Percentiles rank a stretch among this genome's conserved stretches.
phyloP scores from a whole-genome alignment of 1,140 invertebrate species.

The Neuroterus valhalla region DNA sequence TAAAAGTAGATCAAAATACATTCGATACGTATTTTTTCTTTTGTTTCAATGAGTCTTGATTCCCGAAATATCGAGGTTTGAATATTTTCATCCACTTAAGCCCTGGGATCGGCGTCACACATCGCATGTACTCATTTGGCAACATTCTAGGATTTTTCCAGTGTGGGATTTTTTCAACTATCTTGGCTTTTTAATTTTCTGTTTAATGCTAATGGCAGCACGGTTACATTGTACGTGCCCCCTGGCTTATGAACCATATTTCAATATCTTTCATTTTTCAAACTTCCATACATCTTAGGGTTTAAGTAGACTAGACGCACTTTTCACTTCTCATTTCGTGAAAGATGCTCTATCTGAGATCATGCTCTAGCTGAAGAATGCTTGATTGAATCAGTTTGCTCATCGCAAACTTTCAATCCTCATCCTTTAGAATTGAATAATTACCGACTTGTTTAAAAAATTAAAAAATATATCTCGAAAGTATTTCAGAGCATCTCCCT shows the following conservation, averaged over 20 bases:
- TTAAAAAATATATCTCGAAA: conserved; percentile 22
- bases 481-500: conserved; percentile 14
- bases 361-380: conserved; percentile 29
- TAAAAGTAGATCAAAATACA: too few species aligned
- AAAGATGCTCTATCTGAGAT: conserved; percentile 29
- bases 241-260: conserved; percentile 26
- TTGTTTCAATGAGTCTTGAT: too few species aligned
- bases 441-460: conserved; percentile 23
- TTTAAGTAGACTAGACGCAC: conserved; percentile 8
- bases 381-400: conserved; percentile 13
- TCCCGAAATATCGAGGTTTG: too few species aligned
- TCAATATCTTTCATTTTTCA: background rate
- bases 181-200: conserved; percentile 55
- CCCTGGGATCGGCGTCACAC: too few species aligned
- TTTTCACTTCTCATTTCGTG: conserved; percentile 16
- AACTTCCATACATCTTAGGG: conserved; percentile 1
- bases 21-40: too few species aligned
- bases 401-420: conserved; percentile 2
- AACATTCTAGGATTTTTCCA: too few species aligned
- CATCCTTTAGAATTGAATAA: background rate
- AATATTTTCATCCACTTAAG: too few species aligned
- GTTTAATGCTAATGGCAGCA: conserved; percentile 67
- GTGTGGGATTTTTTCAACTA: conserved; percentile 53
- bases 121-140: too few species aligned
- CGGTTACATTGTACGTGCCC: conserved; percentile 59